A percentile compares a stretch with the other conserved stretches of the same genome.
These are phyloP conservation scores for Triplophysa tibetana DNA, from an alignment of 2,113 vertebrate genomes.

Conservation along the genomic window DNA sequence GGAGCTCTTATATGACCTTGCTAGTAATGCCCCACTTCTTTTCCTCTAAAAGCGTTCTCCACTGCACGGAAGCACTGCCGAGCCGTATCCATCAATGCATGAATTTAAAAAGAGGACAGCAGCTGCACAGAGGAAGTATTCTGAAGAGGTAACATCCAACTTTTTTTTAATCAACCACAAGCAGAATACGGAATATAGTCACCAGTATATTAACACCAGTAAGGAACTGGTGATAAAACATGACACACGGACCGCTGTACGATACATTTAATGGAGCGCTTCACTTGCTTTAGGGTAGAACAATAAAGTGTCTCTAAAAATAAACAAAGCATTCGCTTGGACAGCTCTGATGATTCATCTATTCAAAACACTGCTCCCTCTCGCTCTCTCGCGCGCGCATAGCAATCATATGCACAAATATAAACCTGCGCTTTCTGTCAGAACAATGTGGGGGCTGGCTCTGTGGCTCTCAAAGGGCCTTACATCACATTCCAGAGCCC, in stretches of 20 bases:
- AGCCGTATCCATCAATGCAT: conserved; percentile 65
- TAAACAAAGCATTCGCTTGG: conserved; percentile 18
- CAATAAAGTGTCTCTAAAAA: conserved; percentile 50
- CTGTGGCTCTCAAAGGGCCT: conserved; percentile 40
- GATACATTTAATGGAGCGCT: conserved; percentile 48
- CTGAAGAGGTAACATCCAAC: not conserved
- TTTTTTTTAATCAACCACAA: conserved; percentile 57
- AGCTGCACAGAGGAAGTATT: conserved; percentile 52
- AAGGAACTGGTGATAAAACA: conserved; percentile 9
- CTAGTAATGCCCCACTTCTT: conserved; percentile 69
- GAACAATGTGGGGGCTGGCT: conserved; percentile 50
- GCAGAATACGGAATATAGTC: conserved; percentile 52
- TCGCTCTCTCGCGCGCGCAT: conserved; percentile 9
- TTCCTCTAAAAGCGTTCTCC: conserved; percentile 64
- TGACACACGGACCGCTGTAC: conserved; percentile 30
- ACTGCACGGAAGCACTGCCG: conserved; percentile 56
- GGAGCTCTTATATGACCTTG: conserved; percentile 69
- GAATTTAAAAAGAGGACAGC: conserved; percentile 57
- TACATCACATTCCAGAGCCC: conserved; percentile 32
- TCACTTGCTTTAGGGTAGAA: conserved; percentile 46
- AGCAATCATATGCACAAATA: conserved; percentile 28
- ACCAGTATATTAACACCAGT: not conserved
- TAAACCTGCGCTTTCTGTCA: conserved; percentile 31
- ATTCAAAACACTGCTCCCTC: conserved; percentile 37
- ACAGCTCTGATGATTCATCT: conserved; percentile 52